Percentiles rank a stretch among this genome's conserved stretches.
Evolutionary conservation across 1,140 invertebrate genomes (phyloP).

Genomic region (Listronotus bonariensis): DNA sequence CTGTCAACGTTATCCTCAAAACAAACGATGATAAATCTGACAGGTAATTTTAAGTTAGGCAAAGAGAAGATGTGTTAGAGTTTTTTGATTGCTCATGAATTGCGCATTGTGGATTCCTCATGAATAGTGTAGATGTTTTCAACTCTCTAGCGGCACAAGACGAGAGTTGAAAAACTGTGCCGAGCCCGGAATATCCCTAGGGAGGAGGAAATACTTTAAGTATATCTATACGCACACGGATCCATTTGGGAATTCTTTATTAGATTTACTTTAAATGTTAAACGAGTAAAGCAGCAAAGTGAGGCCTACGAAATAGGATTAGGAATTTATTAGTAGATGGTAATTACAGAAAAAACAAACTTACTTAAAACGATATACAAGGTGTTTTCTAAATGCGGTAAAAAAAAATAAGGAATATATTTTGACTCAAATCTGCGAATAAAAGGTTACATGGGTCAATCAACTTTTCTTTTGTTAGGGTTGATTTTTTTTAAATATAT

Average conservation of each 20-base stretch:
- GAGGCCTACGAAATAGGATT: background rate
- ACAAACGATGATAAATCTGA: conserved; percentile 31
- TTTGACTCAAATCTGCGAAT: no score
- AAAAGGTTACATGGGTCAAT: no score
- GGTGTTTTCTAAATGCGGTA: no score
- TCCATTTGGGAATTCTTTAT: conserved; percentile 30
- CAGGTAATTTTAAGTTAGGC: conserved; percentile 25
- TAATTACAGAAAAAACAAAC: no score
- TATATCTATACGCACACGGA: conserved; percentile 27
- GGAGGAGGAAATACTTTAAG: conserved; percentile 20
- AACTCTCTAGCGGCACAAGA: conserved; percentile 20
- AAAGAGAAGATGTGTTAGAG: background rate
- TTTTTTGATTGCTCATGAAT: conserved; percentile 29
- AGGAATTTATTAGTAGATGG: no score
- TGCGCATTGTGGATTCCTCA: conserved; percentile 23
- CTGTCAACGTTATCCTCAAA: background rate
- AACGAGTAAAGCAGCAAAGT: background rate
- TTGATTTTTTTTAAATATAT: no score
- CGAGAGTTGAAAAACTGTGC: conserved; percentile 10
- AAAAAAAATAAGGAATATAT: no score
- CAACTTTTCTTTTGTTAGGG: no score
- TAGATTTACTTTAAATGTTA: conserved; percentile 19
- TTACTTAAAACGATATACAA: no score
- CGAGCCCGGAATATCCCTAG: conserved; percentile 17
- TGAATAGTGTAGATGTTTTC: conserved; percentile 28